phyloP scores from a whole-genome alignment of 2,113 vertebrate genomes.

The Callipepla californica region DNA sequence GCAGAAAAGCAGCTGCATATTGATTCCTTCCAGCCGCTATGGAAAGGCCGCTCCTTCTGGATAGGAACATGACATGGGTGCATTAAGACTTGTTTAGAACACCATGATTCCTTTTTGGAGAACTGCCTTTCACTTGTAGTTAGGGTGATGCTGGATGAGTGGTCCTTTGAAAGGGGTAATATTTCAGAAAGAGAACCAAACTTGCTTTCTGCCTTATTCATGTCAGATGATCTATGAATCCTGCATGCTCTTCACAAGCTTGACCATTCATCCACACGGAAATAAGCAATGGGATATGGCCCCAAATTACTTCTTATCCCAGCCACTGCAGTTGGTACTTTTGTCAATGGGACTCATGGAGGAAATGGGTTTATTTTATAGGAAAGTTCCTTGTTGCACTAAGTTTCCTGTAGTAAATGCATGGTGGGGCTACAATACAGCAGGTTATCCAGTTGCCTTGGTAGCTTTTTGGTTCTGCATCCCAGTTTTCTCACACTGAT shows the following conservation, averaged over 20 bases:
- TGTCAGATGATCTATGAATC: neutral
- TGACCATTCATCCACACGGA: neutral
- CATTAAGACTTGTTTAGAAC: neutral
- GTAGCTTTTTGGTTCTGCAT: neutral
- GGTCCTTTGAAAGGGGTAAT: neutral
- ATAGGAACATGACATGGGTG: fast-evolving
- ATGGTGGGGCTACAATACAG: neutral
- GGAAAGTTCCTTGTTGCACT: neutral
- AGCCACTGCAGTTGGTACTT: neutral
- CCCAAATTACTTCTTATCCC: neutral
- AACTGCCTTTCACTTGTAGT: neutral
- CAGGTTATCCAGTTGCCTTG: neutral
- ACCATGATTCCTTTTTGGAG: neutral
- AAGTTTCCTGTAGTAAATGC: neutral
- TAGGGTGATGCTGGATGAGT: neutral
- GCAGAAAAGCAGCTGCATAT: neutral
- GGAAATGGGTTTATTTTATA: neutral
- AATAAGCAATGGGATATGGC: neutral
- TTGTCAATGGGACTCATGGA: neutral
- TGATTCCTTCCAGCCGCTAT: neutral
- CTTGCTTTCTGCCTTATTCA: neutral
- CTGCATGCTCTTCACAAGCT: neutral
- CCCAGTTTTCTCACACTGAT: neutral
- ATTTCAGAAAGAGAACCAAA: neutral
- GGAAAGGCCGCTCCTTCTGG: neutral